phyloP scores from a whole-genome alignment of 1,140 invertebrate genomes.

The Eupeodes corollae region DNA sequence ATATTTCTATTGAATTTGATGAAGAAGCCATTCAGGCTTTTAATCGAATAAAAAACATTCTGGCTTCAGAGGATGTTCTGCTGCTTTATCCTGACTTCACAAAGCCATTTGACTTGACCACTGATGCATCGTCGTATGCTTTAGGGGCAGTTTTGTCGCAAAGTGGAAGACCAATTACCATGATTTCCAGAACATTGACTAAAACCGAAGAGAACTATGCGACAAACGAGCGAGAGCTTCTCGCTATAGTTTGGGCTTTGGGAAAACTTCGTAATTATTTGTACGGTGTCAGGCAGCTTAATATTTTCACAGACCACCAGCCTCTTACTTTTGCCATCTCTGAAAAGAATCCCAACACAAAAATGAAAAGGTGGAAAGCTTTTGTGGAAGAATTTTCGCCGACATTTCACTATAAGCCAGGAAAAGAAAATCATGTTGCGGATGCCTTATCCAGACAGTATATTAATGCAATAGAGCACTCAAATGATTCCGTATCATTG shows the following conservation, averaged over 20 bases:
- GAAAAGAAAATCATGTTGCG: background rate
- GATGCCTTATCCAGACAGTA: background rate
- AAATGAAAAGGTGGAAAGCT: too few species aligned
- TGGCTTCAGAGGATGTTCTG: too few species aligned
- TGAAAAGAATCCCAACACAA: too few species aligned
- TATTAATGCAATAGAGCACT: background rate
- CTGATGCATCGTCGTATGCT: too few species aligned
- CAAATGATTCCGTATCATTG: background rate
- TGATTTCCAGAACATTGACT: constrained; percentile 5
- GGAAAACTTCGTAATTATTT: constrained; percentile 7
- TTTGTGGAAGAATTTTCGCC: background rate
- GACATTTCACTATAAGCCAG: too few species aligned
- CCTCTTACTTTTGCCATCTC: too few species aligned
- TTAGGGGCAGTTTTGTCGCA: constrained; percentile 27
- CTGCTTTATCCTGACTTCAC: constrained; percentile 29
- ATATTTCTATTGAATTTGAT: background rate
- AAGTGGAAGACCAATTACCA: too few species aligned
- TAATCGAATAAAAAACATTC: background rate
- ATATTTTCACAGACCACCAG: constrained; percentile 8
- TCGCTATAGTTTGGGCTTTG: constrained; percentile 8
- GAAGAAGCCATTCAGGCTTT: background rate
- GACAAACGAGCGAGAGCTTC: constrained; percentile 7
- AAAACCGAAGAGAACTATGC: constrained; percentile 5
- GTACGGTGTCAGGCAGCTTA: background rate
- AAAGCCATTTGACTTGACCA: constrained; percentile 23